phyloP scores from a whole-genome alignment of 2,888 invertebrate genomes.

The Pollenia angustigena region DNA sequence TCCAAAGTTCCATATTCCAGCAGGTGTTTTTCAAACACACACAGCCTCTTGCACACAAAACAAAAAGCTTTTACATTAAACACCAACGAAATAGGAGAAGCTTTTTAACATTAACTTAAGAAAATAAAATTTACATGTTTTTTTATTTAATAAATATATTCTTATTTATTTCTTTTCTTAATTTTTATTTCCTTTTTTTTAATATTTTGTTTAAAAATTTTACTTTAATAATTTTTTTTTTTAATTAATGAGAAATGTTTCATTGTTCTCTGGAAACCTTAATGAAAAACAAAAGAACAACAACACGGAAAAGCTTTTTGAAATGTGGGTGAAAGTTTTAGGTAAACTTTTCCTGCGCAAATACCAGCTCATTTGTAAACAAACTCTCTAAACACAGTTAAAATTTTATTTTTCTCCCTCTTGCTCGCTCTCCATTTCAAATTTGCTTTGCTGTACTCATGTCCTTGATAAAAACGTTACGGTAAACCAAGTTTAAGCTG shows the following conservation, averaged over 20 bases:
- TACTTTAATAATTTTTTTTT: background rate
- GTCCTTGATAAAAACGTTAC: constrained; percentile 64
- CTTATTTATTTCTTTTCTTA: too few species aligned
- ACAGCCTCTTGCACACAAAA: constrained; percentile 8
- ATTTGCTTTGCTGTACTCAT: constrained; percentile 45
- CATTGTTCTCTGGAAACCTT: background rate
- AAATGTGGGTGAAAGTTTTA: constrained; percentile 75
- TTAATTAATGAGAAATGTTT: background rate
- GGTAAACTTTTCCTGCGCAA: constrained; percentile 53
- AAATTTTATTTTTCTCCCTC: background rate
- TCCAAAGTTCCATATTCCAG: constrained; percentile 77
- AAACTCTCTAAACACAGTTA: constrained; percentile 27
- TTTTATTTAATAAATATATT: background rate
- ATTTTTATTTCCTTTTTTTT: background rate
- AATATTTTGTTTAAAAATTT: constrained; percentile 4
- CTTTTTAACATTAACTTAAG: too few species aligned
- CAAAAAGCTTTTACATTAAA: constrained; percentile 15
- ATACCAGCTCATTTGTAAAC: constrained; percentile 50
- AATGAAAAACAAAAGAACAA: background rate
- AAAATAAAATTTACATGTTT: background rate
- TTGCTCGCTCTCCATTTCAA: background rate
- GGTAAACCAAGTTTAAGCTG: constrained; percentile 25
- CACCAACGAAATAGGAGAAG: background rate
- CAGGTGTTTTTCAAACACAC: constrained; percentile 70
- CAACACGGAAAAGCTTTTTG: constrained; percentile 34